phyloP scores from a whole-genome alignment of 1,140 invertebrate species.

The Caerostris extrusa region DNA sequence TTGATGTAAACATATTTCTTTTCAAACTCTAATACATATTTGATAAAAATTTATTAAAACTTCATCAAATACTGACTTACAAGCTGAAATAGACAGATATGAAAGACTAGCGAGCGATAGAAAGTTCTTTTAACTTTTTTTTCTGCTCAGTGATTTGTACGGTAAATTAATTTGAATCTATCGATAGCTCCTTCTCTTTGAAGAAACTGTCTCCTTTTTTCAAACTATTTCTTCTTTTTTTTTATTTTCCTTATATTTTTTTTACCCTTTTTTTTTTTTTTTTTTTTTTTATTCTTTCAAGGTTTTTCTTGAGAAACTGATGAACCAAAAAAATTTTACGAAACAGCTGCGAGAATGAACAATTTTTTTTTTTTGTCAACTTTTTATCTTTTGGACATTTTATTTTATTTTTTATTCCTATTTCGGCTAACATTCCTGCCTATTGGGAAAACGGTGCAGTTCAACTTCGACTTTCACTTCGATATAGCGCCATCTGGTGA shows the following conservation, averaged over 20 bases:
- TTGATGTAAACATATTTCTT: too few species aligned
- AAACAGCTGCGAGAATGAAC: constrained; percentile 1
- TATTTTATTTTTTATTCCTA: not conserved
- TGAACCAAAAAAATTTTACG: not conserved
- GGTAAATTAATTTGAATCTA: too few species aligned
- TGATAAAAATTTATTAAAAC: too few species aligned
- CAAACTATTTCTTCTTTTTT: not conserved
- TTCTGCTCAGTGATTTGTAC: too few species aligned
- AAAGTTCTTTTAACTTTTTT: too few species aligned
- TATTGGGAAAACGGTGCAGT: not conserved
- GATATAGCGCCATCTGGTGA: not conserved
- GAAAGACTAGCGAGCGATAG: too few species aligned
- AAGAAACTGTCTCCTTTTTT: too few species aligned
- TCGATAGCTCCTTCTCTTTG: too few species aligned
- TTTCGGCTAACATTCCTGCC: not conserved
- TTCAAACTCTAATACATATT: too few species aligned
- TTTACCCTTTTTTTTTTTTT: not conserved
- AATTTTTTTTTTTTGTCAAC: not conserved
- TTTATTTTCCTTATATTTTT: not conserved
- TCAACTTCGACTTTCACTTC: not conserved
- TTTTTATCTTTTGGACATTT: not conserved
- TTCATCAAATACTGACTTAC: too few species aligned
- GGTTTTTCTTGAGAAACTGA: not conserved
- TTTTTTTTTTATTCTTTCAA: not conserved
- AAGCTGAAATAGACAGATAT: too few species aligned